Percentiles rank a stretch among this genome's conserved stretches.
These are phyloP conservation scores for Trichomalopsis sarcophagae DNA, from an alignment of 1,140 invertebrate species.

Conservation along the genomic window DNA sequence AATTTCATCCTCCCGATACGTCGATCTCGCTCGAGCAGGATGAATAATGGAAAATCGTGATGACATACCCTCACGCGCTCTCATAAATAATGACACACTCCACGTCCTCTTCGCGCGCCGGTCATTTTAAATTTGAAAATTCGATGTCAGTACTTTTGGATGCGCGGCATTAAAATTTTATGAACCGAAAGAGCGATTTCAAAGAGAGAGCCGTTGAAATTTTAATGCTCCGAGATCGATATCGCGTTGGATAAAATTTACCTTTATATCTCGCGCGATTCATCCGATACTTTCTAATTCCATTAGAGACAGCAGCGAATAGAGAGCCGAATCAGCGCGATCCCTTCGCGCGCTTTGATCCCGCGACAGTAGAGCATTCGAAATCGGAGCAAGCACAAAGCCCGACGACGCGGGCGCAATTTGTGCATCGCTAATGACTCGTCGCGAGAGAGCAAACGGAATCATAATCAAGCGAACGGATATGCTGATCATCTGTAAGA, in stretches of 20 bases:
- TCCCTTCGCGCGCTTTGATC: neutral
- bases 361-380: neutral
- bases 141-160: neutral
- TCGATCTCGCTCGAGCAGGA: neutral
- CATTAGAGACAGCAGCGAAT: too few relatives aligned
- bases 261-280: too few relatives aligned
- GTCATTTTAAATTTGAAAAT: neutral
- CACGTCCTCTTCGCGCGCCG: neutral
- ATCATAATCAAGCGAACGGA: conserved; percentile 5
- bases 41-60: neutral
- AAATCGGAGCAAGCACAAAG: neutral
- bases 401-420: neutral
- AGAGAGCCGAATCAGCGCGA: neutral
- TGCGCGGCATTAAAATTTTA: neutral
- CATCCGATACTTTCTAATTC: too few relatives aligned
- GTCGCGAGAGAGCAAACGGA: neutral
- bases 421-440: conserved; percentile 1
- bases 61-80: too few relatives aligned
- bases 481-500: neutral
- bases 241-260: too few relatives aligned
- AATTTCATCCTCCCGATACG: too few relatives aligned
- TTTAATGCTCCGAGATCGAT: neutral
- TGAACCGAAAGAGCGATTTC: neutral
- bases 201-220: neutral
- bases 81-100: neutral